Evolutionary conservation across 2,888 invertebrate genomes (phyloP).

Genomic region (Megalurothrips usitatus): DNA sequence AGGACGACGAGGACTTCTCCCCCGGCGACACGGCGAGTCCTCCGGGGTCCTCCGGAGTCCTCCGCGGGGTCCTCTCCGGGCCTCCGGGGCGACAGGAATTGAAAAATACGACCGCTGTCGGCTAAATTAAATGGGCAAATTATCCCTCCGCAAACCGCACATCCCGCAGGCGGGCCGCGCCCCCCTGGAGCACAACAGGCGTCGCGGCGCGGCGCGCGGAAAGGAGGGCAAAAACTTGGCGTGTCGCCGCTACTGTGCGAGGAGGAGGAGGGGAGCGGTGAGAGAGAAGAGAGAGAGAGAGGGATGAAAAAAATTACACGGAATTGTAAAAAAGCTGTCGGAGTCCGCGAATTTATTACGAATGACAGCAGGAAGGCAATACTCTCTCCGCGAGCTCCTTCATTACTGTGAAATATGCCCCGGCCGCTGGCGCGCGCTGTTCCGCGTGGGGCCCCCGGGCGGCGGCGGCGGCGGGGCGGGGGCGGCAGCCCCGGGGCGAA

Average conservation of each 20-base stretch:
- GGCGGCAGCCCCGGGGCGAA: not conserved
- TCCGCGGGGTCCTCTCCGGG: not conserved
- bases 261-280: not conserved
- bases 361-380: slow-evolving; percentile 21
- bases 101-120: slow-evolving; percentile 13
- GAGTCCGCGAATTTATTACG: slow-evolving; percentile 17
- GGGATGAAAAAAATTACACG: not conserved
- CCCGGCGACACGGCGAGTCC: not conserved
- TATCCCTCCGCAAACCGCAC: slow-evolving; percentile 10
- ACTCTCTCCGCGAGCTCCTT: slow-evolving; percentile 6
- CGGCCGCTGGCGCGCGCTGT: too few species aligned
- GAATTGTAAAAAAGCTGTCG: slow-evolving; percentile 4
- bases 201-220: not conserved
- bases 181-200: not conserved
- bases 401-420: slow-evolving; percentile 21
- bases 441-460: not conserved
- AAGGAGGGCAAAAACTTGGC: not conserved
- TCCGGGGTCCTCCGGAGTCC: not conserved
- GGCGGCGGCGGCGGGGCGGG: not conserved
- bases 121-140: slow-evolving; percentile 19
- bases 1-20: not conserved
- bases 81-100: not conserved
- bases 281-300: too few species aligned
- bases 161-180: not conserved
- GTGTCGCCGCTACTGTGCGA: too few species aligned